phyloP scores from a whole-genome alignment of 2,113 vertebrate species.

The Trematocara unimaculatum region DNA sequence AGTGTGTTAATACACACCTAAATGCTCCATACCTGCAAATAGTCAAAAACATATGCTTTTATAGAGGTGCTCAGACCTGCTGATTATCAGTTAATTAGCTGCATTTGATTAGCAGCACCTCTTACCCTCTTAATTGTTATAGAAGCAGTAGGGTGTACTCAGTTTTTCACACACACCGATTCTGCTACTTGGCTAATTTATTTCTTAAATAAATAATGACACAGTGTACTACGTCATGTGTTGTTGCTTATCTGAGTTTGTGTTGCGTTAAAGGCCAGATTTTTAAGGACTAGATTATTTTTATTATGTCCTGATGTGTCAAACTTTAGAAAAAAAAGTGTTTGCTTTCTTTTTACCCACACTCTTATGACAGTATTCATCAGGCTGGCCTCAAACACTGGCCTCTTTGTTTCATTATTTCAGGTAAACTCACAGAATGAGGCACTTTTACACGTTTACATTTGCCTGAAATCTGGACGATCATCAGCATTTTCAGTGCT shows the following conservation, averaged over 20 bases:
- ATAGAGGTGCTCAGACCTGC: neutral
- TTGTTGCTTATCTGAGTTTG: neutral
- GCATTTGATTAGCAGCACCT: neutral
- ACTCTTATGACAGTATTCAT: neutral
- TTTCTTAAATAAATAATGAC: neutral
- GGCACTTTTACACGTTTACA: neutral
- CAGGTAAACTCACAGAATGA: neutral
- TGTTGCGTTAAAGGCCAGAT: neutral
- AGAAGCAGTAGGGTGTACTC: neutral
- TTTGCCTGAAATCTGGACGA: neutral
- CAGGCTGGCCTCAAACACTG: neutral
- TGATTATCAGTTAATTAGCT: neutral
- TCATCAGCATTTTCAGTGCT: neutral
- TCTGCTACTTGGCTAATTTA: neutral
- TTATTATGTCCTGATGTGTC: neutral
- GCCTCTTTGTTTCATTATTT: neutral
- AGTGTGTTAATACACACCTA: neutral
- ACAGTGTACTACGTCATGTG: neutral
- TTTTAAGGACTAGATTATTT: neutral
- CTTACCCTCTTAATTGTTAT: neutral
- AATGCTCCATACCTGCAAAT: neutral
- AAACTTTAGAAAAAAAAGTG: neutral
- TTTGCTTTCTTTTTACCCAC: neutral
- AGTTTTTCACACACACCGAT: neutral
- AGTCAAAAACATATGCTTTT: neutral